Conservation (phyloP, 2,888 invertebrate species). For the Metopia argyrocephala region DNA sequence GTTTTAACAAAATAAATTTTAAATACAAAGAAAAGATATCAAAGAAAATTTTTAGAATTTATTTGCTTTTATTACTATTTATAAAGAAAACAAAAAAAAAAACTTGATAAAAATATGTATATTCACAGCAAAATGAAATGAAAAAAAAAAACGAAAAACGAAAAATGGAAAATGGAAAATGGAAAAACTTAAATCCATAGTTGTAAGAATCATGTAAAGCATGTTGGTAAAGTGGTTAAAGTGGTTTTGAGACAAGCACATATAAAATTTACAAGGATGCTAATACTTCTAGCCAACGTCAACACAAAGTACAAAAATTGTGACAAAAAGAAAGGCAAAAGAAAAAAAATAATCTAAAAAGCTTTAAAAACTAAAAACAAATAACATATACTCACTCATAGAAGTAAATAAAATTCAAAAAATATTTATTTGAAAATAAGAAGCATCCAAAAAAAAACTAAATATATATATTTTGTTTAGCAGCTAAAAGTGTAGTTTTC, state of each 20-base stretch:
- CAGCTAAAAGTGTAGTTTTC: background rate
- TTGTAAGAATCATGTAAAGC: slow-evolving; percentile 63
- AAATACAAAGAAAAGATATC: slow-evolving; percentile 1
- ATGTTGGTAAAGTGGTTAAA: slow-evolving; percentile 65
- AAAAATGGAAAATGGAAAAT: slow-evolving; percentile 6
- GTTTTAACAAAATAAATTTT: slow-evolving; percentile 3
- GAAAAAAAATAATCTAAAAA: slow-evolving; percentile 3
- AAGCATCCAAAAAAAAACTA: background rate
- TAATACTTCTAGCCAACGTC: slow-evolving; percentile 61
- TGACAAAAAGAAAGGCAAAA: too few relatives aligned
- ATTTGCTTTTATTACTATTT: slow-evolving; percentile 57
- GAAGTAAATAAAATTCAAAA: slow-evolving; percentile 50
- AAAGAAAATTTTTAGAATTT: slow-evolving; percentile 46
- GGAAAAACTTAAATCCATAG: slow-evolving; percentile 51
- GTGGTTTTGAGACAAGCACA: slow-evolving; percentile 64
- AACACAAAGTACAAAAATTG: slow-evolving; percentile 41
- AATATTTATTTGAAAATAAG: background rate
- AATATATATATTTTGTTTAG: background rate
- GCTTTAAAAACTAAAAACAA: background rate
- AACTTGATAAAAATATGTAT: background rate
- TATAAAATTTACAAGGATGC: slow-evolving; percentile 64
- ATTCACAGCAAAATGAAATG: slow-evolving; percentile 21
- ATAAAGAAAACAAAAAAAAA: background rate
- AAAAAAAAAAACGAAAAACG: background rate
- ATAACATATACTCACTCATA: slow-evolving; percentile 10